A percentile compares a stretch with the other conserved stretches of the same genome.
Conservation (phyloP, 2,797 vertebrate genomes). For the Threskiornis aethiopicus region DNA sequence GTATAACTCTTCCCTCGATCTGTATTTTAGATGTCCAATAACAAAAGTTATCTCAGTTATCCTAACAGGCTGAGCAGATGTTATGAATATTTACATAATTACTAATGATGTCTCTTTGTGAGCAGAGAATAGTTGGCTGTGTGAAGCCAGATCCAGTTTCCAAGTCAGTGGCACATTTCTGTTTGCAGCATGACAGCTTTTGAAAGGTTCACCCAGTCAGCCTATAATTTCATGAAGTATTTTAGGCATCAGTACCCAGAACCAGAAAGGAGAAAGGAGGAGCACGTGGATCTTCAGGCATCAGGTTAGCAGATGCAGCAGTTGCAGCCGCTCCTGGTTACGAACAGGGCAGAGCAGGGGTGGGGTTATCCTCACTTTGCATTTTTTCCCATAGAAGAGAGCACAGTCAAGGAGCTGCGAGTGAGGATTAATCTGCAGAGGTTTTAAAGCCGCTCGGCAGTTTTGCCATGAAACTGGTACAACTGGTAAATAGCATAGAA, state of each 20-base stretch:
- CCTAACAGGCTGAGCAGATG: conserved; percentile 40
- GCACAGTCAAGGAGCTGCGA: neutral
- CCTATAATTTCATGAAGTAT: conserved; percentile 53
- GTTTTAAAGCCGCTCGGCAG: neutral
- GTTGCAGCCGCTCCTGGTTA: neutral
- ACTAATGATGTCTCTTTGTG: conserved; percentile 45
- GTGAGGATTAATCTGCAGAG: neutral
- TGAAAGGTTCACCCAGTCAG: conserved; percentile 63
- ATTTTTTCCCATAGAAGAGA: neutral
- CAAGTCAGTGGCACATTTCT: conserved; percentile 61
- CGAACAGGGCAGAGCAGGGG: neutral
- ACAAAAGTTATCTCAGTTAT: neutral
- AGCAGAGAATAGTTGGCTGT: conserved; percentile 57
- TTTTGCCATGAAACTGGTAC: neutral
- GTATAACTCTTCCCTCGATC: conserved; percentile 55
- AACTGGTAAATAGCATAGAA: neutral
- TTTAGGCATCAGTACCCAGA: conserved; percentile 31
- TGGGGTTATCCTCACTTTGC: neutral
- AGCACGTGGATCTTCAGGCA: neutral
- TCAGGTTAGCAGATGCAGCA: neutral
- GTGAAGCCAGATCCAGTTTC: conserved; percentile 52
- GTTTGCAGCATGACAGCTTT: conserved; percentile 59
- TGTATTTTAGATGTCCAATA: conserved; percentile 6
- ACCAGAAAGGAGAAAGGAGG: neutral
- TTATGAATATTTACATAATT: conserved; percentile 61